Evolutionary conservation across 2,113 vertebrate genomes (phyloP).

Genomic region (Toxotes chatareus): DNA sequence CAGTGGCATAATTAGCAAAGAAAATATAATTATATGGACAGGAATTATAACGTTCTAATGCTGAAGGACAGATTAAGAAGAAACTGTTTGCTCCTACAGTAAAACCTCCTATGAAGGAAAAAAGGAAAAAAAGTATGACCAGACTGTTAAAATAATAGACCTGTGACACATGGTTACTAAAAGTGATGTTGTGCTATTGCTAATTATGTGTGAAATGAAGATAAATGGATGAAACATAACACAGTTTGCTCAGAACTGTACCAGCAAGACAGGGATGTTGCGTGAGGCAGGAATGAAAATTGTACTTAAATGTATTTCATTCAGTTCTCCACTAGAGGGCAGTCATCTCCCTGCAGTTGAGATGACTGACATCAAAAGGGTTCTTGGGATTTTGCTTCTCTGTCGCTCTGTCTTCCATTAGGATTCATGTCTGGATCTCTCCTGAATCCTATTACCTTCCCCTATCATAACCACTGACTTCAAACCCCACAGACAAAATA

Average conservation of each 20-base stretch:
- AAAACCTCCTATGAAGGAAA: not conserved
- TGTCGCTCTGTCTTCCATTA: slow-evolving; percentile 20
- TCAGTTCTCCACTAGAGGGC: slow-evolving; percentile 55
- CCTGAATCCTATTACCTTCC: slow-evolving; percentile 37
- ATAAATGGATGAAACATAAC: not conserved
- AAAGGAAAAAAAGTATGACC: not conserved
- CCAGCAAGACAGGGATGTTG: no score
- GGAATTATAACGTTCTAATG: no score
- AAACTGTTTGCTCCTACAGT: not conserved
- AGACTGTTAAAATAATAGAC: not conserved
- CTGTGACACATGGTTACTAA: not conserved
- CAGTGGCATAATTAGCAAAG: not conserved
- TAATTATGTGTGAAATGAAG: slow-evolving; percentile 1
- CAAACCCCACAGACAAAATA: slow-evolving; percentile 33
- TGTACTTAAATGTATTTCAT: not conserved
- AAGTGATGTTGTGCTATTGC: not conserved
- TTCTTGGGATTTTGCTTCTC: slow-evolving; percentile 3
- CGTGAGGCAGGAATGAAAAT: no score
- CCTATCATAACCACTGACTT: slow-evolving; percentile 40
- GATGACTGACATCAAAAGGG: not conserved
- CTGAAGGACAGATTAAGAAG: not conserved
- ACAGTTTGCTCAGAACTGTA: not conserved
- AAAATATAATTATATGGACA: not conserved
- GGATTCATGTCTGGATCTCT: slow-evolving; percentile 29
- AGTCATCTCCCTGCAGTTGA: slow-evolving; percentile 39